Evolutionary conservation across 2,113 vertebrate species (phyloP), one percentile per base, ranked within the genome.

Genomic region (Stictonetta naevosa): DNA sequence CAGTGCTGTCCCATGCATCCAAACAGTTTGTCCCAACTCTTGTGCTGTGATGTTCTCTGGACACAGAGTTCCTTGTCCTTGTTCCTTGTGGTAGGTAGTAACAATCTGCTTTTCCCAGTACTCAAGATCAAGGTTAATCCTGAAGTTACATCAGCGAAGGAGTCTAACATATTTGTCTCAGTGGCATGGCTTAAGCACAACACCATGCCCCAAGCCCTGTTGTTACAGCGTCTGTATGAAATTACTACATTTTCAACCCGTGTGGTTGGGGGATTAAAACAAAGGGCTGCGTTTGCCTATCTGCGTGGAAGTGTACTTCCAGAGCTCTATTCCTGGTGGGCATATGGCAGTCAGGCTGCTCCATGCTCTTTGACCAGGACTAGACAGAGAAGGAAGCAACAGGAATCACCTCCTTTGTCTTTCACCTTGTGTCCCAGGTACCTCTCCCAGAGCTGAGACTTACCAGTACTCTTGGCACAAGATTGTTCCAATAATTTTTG

Each of bases 231-330:
- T 58, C 33, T 74, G 16, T n/a, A 1, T n/a, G 69, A 75, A 55
- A 52, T 63, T 36, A 23, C 59, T 73, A 11, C 50, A 16, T n/a
- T 60, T 59, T 31, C 52, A 62, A 34, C 33, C 34, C 31, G 6
- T 18, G 55, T 18, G 7, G 2, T 11, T 22, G 3, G 11, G 28
- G 14, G 8, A 78, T 19, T 28, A 75, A 28, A 85, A 31, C 0
- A 0, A 20, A 4, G 15, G 36, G 53, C 62, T 85, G 38, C 58
- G 67, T 75, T 40, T 22, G 7, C 22, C 29, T 59, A 0, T 46
- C 25, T 86, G 21, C 4, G 0, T 55, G 52, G 52, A 46, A 84
- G 0, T 3, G 1, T 40, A 6, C 42, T 75, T 52, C 5, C 22
- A 84, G 91, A 48, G 13, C 44, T 76, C 16, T 71, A 7, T 40